Conservation (phyloP, 1,140 invertebrate genomes). For the Drosophila repletoides region DNA sequence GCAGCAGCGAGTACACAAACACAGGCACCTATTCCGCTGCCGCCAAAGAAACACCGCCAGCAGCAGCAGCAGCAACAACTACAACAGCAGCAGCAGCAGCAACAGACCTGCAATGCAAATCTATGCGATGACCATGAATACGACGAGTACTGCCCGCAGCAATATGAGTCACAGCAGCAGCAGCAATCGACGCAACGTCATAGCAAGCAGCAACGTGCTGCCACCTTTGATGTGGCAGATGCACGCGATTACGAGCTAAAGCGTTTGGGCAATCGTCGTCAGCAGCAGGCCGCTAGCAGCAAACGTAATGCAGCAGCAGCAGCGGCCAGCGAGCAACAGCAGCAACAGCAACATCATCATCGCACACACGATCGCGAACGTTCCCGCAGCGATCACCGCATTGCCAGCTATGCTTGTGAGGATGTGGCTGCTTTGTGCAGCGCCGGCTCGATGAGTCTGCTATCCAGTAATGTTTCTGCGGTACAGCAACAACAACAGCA, state of each 20-base stretch:
- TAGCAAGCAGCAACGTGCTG: slow-evolving; percentile 65
- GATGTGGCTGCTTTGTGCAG: slow-evolving; percentile 49
- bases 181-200: slow-evolving; percentile 13
- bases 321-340: neutral
- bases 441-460: slow-evolving; percentile 65
- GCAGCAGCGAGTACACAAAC: slow-evolving; percentile 27
- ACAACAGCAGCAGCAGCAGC: slow-evolving; percentile 24
- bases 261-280: slow-evolving; percentile 70
- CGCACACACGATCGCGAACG: slow-evolving; percentile 70
- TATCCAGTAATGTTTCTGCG: slow-evolving; percentile 35
- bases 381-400: slow-evolving; percentile 77
- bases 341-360: slow-evolving; percentile 56
- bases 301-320: slow-evolving; percentile 43
- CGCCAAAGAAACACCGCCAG: slow-evolving; percentile 77
- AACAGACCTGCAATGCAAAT: slow-evolving; percentile 62
- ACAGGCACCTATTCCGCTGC: slow-evolving; percentile 63
- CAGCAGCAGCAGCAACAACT: slow-evolving; percentile 41
- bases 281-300: slow-evolving; percentile 67
- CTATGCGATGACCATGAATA: slow-evolving; percentile 77
- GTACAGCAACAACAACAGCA: slow-evolving; percentile 33
- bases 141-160: slow-evolving; percentile 75
- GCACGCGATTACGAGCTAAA: slow-evolving; percentile 75
- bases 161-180: slow-evolving; percentile 50
- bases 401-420: slow-evolving; percentile 71
- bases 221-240: slow-evolving; percentile 76